Evolutionary conservation across 2,888 invertebrate genomes (phyloP), one percentile per base, ranked within the genome.

Genomic region (Leptopilina syphax): DNA sequence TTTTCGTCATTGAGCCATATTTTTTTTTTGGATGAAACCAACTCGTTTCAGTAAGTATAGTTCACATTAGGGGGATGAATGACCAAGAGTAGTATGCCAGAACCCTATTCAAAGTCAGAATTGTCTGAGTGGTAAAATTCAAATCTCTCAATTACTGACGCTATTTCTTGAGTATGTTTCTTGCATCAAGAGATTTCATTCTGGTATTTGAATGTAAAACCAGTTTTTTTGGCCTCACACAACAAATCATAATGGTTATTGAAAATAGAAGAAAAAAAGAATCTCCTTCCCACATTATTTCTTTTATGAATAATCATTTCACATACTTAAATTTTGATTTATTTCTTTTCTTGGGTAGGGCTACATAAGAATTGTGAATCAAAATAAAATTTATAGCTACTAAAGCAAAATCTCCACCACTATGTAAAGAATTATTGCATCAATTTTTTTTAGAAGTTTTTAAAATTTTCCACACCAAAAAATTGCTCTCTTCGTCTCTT

Each of bases 111-210:
- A 80, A 79, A 81, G 80, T 83, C 80, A 77, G 79, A 44, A 82
- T 80, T 80, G 80, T 81, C 81, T 81, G 80, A 81, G 78, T 80
- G 76, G 81, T 67, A 79, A 83, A 85, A 87, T 86, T 83, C 82
- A 86, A 87, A 89, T 88, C 85, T 86, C 85, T 85, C 85, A 84
- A 87, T 88, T 86, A 86, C 79, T 77, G 79, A 81, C 83, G 80
- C 80, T 81, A 83, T 85, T 80, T 76, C 67, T 79, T 77, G 18
- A 81, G 83, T 83, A 27, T n/a, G 54, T 57, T 73, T n/a, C 13
- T 34, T 4, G 34, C 34, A 57, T 57, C 24, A 70, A 73, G 27
- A 54, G 34, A 57, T 27, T 57, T 73, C 8, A 50, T 54, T n/a
- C 9, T 27, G 27, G 27, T 70, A n/a, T 70, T 70, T 13, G 27